Evolutionary conservation across 2,888 invertebrate genomes (phyloP).

Genomic region (Epinotia demarniana): DNA sequence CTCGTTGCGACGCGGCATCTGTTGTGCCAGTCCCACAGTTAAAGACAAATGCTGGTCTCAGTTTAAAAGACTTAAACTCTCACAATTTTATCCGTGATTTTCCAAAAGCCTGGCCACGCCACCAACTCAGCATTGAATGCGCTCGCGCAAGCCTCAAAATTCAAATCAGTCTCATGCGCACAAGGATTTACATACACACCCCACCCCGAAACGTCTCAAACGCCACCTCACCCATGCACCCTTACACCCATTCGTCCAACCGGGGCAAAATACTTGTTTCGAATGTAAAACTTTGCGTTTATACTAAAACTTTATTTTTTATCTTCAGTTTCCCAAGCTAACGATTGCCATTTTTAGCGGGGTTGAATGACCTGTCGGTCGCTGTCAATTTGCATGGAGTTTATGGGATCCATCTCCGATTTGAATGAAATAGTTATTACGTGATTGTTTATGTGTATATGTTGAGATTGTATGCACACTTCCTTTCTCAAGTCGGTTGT

Average conservation of each 20-base stretch:
- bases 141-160: slow-evolving; percentile 77
- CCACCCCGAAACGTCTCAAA: not conserved
- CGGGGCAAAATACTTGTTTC: slow-evolving; percentile 54
- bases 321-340: slow-evolving; percentile 69
- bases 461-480: no score
- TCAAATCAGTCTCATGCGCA: slow-evolving; percentile 80
- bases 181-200: slow-evolving; percentile 71
- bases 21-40: no score
- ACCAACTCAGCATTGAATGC: slow-evolving; percentile 75
- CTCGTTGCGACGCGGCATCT: no score
- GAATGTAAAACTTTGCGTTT: slow-evolving; percentile 70
- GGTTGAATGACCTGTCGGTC: slow-evolving; percentile 36
- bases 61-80: no score
- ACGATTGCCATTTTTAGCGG: slow-evolving; percentile 69
- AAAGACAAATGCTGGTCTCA: no score
- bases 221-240: not conserved
- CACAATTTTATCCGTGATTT: not conserved
- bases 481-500: no score
- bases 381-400: slow-evolving; percentile 34
- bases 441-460: not conserved
- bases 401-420: slow-evolving; percentile 33
- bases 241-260: not conserved
- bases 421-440: slow-evolving; percentile 28
- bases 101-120: slow-evolving; percentile 54
- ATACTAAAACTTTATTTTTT: slow-evolving; percentile 55